Base-by-base conservation (phyloP, 2,113 vertebrate genomes). In the Synodontis membranacea region DNA sequence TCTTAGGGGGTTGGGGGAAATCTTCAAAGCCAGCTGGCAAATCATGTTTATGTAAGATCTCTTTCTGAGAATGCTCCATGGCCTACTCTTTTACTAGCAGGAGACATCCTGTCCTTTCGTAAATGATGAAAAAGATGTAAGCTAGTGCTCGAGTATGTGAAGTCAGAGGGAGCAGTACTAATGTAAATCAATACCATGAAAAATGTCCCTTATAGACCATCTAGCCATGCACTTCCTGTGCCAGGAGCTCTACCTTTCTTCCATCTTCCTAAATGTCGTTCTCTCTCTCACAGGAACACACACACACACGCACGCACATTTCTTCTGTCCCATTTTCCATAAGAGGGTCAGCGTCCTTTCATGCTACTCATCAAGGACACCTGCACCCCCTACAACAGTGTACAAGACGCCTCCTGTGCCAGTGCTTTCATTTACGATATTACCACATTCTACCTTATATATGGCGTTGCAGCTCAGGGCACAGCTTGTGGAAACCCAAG, bases 371-470 rank as follows among this genome's bases (percentile, higher is more conserved):
- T 89, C 92, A 93, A 94, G 92, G 92, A 82, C 93, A 91, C 90
- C 89, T 74, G 39, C 85, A 79, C 72, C 78, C 84, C n/a, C 84
- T 90, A 48, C 80, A 85, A 66, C 68, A 87, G 74, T 56, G 37
- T 50, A 85, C 86, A 89, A 82, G 39, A 84, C 44, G 12, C 25
- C 42, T 79, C 48, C 79, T 64, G 74, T 88, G 92, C 93, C 93
- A 95, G 88, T 89, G 54, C 86, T 78, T 94, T 94, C 94, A 95
- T 94, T 95, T 94, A 90, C 91, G 87, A 93, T 93, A 95, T 95
- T 68, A 94, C 91, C 83, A 89, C 56, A 15, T 82, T 70, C 23
- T 66, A 50, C 70, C 39, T 87, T 78, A 78, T 87, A 66, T 42
- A 82, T 52, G 25, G 31, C 56, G 87, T 91, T 92, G 90, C 83